A percentile compares a stretch with the other conserved stretches of the same genome.
Conservation (phyloP, 2,797 vertebrate species). For the Phoebastria nigripes region DNA sequence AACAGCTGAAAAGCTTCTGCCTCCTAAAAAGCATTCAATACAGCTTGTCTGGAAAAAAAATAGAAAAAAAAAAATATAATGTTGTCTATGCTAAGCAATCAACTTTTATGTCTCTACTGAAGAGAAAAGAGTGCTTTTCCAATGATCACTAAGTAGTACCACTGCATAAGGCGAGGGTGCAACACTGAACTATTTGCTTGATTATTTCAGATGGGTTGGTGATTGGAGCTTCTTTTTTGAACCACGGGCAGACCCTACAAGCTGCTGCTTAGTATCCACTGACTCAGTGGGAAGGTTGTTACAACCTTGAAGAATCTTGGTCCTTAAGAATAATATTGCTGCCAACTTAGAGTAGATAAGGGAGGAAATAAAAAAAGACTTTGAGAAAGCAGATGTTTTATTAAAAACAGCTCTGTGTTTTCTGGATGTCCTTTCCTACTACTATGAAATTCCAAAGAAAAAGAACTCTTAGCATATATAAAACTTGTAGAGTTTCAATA, state of each 20-base stretch:
- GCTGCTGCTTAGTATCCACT: background rate
- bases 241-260: background rate
- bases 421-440: background rate
- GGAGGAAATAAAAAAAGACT: background rate
- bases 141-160: background rate
- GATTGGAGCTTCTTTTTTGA: constrained; percentile 23
- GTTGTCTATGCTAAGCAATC: background rate
- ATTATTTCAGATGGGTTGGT: background rate
- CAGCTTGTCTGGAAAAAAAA: background rate
- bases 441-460: background rate
- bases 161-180: background rate
- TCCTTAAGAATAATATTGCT: background rate
- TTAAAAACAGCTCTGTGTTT: constrained; percentile 11
- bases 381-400: background rate
- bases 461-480: background rate
- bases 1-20: background rate
- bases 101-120: background rate
- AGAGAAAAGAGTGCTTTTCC: background rate
- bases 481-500: background rate
- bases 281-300: background rate
- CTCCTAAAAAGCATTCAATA: background rate
- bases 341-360: background rate
- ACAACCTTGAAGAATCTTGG: background rate
- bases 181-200: background rate
- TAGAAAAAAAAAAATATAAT: background rate